A percentile compares a stretch with the other conserved stretches of the same genome.
Conservation (phyloP, 2,113 vertebrate genomes). For the Glaucomys volans region DNA sequence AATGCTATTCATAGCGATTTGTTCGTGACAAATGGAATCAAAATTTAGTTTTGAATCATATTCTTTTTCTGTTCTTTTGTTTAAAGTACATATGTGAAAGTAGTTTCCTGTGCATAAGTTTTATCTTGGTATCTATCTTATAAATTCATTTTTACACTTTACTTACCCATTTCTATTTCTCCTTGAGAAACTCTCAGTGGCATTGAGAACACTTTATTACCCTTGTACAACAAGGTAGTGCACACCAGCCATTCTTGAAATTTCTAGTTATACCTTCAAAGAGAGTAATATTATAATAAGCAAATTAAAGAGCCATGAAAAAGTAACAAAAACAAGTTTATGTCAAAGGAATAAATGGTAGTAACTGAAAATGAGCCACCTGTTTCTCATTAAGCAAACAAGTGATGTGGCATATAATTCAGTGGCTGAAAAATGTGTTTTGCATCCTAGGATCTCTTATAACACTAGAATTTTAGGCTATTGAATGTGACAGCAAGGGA, state of each 20-base stretch:
- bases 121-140: not conserved
- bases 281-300: slow-evolving; percentile 65
- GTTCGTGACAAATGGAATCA: not conserved
- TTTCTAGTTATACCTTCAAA: slow-evolving; percentile 60
- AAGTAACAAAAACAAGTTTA: slow-evolving; percentile 73
- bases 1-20: not conserved
- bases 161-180: not conserved
- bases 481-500: slow-evolving; percentile 60
- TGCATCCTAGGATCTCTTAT: slow-evolving; percentile 29
- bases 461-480: slow-evolving; percentile 48
- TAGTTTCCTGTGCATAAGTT: not conserved
- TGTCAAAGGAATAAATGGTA: slow-evolving; percentile 79
- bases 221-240: slow-evolving; percentile 22
- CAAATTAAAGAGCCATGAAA: slow-evolving; percentile 74
- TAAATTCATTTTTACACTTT: not conserved
- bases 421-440: slow-evolving; percentile 70
- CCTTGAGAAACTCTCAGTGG: not conserved
- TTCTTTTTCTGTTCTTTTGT: not conserved
- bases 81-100: slow-evolving; percentile 44
- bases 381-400: slow-evolving; percentile 82
- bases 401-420: slow-evolving; percentile 68
- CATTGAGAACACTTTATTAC: slow-evolving; percentile 41
- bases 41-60: not conserved
- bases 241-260: slow-evolving; percentile 8
- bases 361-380: slow-evolving; percentile 78